Evolutionary conservation across 2,797 vertebrate genomes (phyloP).

Genomic region (Pogonophryne albipinna): DNA sequence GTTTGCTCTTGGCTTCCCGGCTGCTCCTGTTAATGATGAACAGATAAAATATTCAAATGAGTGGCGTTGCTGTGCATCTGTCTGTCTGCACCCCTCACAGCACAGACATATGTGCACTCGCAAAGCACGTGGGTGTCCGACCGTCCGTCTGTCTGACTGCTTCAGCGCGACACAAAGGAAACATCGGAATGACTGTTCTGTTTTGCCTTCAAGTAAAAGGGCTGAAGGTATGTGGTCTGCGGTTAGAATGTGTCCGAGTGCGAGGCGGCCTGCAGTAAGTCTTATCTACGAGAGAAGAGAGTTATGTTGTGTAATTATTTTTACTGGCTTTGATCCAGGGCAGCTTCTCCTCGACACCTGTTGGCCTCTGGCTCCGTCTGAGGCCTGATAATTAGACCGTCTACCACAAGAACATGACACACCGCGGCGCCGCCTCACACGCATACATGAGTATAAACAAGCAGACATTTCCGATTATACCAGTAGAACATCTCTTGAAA

Average conservation of each 20-base stretch:
- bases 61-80: constrained; percentile 60
- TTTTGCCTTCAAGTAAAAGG: constrained; percentile 45
- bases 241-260: constrained; percentile 51
- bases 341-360: constrained; percentile 80
- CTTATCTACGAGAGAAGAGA: constrained; percentile 63
- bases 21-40: constrained; percentile 81
- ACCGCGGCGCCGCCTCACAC: constrained; percentile 2
- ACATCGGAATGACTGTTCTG: constrained; percentile 37
- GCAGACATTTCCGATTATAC: constrained; percentile 9
- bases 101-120: constrained; percentile 30
- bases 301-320: constrained; percentile 81
- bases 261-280: constrained; percentile 54
- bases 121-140: neutral
- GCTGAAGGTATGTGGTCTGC: constrained; percentile 40
- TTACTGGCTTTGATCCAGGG: constrained; percentile 84
- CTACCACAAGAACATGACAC: constrained; percentile 46
- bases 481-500: neutral
- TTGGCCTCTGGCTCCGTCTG: constrained; percentile 75
- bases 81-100: constrained; percentile 35
- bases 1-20: constrained; percentile 70
- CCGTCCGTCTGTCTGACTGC: constrained; percentile 22
- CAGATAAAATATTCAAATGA: constrained; percentile 80
- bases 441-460: constrained; percentile 11
- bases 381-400: constrained; percentile 78
- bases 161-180: constrained; percentile 2